phyloP scores from a whole-genome alignment of 2,797 vertebrate species.

The Peromyscus attwateri region DNA sequence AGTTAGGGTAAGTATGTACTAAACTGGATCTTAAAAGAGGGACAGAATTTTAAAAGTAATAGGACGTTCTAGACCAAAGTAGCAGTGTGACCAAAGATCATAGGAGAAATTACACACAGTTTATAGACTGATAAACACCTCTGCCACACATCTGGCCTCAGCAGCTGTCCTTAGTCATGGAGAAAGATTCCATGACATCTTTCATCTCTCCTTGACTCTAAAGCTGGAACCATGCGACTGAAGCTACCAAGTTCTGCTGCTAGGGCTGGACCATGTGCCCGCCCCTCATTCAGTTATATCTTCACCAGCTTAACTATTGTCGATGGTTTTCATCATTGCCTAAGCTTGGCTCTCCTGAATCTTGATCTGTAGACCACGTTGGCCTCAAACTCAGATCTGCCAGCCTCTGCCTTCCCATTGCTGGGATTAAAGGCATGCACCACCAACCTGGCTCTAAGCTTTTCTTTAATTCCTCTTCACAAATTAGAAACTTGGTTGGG shows the following conservation, averaged over 20 bases:
- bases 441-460: neutral
- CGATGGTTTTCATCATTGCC: neutral
- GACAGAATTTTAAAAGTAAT: slow-evolving; percentile 7
- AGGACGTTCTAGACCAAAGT: neutral
- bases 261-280: neutral
- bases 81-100: neutral
- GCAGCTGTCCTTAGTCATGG: neutral
- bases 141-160: neutral
- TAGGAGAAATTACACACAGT: neutral
- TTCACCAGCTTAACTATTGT: neutral
- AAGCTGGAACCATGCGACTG: neutral
- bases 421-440: neutral
- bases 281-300: neutral
- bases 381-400: neutral
- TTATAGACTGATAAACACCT: neutral
- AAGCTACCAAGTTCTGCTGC: neutral
- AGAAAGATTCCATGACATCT: neutral
- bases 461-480: neutral
- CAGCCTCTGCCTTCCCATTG: neutral
- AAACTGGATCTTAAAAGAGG: slow-evolving; percentile 6
- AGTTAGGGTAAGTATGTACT: neutral
- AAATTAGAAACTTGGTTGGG: neutral
- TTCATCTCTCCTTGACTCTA: neutral
- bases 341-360: neutral
- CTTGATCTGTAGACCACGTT: neutral